Conservation (phyloP, 2,888 invertebrate species). For the Endotricha flammealis region DNA sequence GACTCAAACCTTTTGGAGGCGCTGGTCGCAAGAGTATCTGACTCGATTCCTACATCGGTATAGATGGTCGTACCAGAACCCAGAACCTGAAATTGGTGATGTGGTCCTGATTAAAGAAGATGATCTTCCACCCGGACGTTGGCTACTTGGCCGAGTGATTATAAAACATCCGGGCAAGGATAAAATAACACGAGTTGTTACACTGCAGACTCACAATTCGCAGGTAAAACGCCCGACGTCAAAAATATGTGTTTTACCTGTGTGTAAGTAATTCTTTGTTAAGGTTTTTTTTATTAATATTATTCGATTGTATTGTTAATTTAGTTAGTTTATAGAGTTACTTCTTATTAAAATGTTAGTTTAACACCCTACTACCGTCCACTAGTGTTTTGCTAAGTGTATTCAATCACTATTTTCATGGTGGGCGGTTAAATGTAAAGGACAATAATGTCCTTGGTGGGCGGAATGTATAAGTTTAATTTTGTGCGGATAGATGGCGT, state of each 20-base stretch:
- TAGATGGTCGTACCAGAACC: constrained; percentile 4
- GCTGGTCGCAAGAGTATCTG: constrained; percentile 8
- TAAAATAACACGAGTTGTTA: constrained; percentile 22
- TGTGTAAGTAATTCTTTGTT: constrained; percentile 5
- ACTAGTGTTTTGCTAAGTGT: too few relatives aligned
- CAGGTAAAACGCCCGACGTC: constrained; percentile 15
- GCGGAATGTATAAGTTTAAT: neutral
- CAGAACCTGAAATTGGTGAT: constrained; percentile 9
- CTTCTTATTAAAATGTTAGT: too few relatives aligned
- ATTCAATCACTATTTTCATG: too few relatives aligned
- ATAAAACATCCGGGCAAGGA: constrained; percentile 22
- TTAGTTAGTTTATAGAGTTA: too few relatives aligned
- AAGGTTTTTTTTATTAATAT: neutral
- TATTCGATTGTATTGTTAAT: neutral
- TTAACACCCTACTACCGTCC: too few relatives aligned
- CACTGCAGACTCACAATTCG: constrained; percentile 18
- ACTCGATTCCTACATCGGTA: constrained; percentile 3
- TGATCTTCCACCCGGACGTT: constrained; percentile 22
- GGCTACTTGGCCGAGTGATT: constrained; percentile 21
- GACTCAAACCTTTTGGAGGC: constrained; percentile 6
- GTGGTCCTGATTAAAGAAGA: constrained; percentile 21
- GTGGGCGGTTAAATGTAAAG: too few relatives aligned
- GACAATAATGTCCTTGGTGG: too few relatives aligned
- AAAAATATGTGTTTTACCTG: constrained; percentile 21
- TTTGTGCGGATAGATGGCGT: too few relatives aligned